These are phyloP conservation scores for Gonocerus acuteangulatus DNA, from an alignment of 2,888 invertebrate genomes.

Conservation along the genomic window DNA sequence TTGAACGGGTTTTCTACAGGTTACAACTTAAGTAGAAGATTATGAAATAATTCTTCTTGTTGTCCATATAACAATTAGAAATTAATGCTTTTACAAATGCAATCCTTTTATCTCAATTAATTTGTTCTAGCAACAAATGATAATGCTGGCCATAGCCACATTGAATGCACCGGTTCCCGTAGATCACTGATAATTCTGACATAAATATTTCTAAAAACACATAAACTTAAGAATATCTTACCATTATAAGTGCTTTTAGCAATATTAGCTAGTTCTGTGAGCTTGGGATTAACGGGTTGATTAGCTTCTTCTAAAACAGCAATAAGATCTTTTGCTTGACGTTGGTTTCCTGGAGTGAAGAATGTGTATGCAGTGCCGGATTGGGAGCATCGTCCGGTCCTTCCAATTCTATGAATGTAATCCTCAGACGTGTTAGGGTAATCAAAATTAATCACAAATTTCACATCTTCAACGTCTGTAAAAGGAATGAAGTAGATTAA, in stretches of 20 bases:
- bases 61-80: no score
- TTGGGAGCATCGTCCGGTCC: slow-evolving; percentile 87
- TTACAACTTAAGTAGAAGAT: no score
- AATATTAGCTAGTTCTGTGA: slow-evolving; percentile 64
- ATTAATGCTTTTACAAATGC: no score
- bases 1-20: no score
- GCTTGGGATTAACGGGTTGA: slow-evolving; percentile 71
- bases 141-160: no score
- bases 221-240: not conserved
- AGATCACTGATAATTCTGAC: no score
- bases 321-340: slow-evolving; percentile 86
- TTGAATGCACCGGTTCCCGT: no score
- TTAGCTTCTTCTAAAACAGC: slow-evolving; percentile 89
- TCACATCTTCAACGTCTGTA: slow-evolving; percentile 81
- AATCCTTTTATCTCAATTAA: no score
- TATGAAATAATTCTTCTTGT: no score
- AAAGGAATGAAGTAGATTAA: slow-evolving; percentile 1
- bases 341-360: slow-evolving; percentile 83
- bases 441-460: slow-evolving; percentile 95
- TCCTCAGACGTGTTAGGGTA: slow-evolving; percentile 96
- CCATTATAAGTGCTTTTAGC: slow-evolving; percentile 42
- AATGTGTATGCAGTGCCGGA: slow-evolving; percentile 94
- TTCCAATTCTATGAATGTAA: slow-evolving; percentile 93
- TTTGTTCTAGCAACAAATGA: no score
- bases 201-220: no score